phyloP scores from a whole-genome alignment of 2,888 invertebrate species.

The Isoperla grammatica region DNA sequence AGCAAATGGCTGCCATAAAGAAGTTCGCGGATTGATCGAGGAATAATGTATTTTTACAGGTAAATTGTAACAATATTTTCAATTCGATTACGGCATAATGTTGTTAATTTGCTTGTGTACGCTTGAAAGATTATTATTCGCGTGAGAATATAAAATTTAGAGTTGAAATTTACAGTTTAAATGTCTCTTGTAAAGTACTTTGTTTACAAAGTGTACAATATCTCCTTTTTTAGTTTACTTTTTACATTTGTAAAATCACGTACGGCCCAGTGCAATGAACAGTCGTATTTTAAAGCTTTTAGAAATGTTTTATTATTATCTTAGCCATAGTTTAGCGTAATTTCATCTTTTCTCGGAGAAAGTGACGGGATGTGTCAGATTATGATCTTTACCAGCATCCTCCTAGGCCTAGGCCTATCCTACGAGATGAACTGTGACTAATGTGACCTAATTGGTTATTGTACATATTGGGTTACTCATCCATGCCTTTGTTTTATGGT shows the following conservation, averaged over 20 bases:
- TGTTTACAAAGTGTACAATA: slow-evolving; percentile 16
- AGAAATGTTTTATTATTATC: no score
- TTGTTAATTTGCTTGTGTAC: not conserved
- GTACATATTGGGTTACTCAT: slow-evolving; percentile 13
- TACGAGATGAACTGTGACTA: slow-evolving; percentile 10
- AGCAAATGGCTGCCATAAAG: slow-evolving; percentile 14
- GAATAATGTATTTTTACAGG: slow-evolving; percentile 14
- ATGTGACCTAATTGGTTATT: slow-evolving; percentile 15
- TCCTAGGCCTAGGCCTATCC: no score
- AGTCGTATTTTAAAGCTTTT: not conserved
- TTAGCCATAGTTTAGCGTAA: no score
- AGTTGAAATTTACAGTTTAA: not conserved
- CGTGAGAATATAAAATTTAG: not conserved
- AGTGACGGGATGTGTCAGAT: no score
- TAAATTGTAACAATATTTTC: not conserved
- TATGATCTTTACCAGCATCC: no score
- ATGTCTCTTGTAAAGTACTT: slow-evolving; percentile 4
- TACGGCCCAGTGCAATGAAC: slow-evolving; percentile 3
- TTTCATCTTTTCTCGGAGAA: no score
- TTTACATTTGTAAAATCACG: slow-evolving; percentile 1
- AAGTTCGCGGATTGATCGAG: slow-evolving; percentile 7
- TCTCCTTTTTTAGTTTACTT: slow-evolving; percentile 15
- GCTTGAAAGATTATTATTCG: not conserved
- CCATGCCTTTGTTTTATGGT: not conserved
- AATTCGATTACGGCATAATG: not conserved